Base-by-base conservation (phyloP, 2,888 invertebrate species). In the Rhagonycha fulva region DNA sequence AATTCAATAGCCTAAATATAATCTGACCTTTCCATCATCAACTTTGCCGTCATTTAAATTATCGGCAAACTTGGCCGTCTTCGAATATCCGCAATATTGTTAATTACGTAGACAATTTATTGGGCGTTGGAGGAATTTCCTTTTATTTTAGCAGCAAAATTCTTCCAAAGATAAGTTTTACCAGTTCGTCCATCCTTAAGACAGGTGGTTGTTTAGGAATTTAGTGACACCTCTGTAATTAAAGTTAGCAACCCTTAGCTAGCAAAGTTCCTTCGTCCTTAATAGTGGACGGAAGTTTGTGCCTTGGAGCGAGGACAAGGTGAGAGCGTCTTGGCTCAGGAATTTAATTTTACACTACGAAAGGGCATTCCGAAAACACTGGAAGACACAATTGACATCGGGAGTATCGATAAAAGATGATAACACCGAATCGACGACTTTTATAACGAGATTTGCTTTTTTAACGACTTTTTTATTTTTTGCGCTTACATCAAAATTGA, bases 261-360 rank as follows among this genome's bases (percentile, higher is more conserved):
- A 78, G 72, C 70, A 30, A 61, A 69, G 79, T 80, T 78, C 78
- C 76, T 78, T 79, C 82, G 79, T 47, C 77, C 77, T 77, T 79
- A 80, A 79, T 79, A 81, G 76, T 78, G 70, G 76, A 72, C 74
- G 76, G 78, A 63, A 62, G 72, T 14, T 61, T 71, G 74, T 32
- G 74, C 76, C 68, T 23, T 67, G 23, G 14, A 23, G 72, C 74
- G 75, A 68, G 68, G 76, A 32, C 62, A 32, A 66, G 76, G 72
- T 70, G 71, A 67, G 78, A 82, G 73, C 81, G 81, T 83, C 84
- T 83, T 83, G 82, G 82, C 82, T 81, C 80, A 77, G 84, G 84
- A 85, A 84, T 84, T 84, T 85, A 85, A 85, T 85, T 85, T 85
- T 82, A 82, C 83, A 82, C 83, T 82, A 80, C 82, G 77, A 82